Evolutionary conservation across 1,140 invertebrate species (phyloP), one percentile per base, ranked within the genome.

Genomic region (Philaenus spumarius): DNA sequence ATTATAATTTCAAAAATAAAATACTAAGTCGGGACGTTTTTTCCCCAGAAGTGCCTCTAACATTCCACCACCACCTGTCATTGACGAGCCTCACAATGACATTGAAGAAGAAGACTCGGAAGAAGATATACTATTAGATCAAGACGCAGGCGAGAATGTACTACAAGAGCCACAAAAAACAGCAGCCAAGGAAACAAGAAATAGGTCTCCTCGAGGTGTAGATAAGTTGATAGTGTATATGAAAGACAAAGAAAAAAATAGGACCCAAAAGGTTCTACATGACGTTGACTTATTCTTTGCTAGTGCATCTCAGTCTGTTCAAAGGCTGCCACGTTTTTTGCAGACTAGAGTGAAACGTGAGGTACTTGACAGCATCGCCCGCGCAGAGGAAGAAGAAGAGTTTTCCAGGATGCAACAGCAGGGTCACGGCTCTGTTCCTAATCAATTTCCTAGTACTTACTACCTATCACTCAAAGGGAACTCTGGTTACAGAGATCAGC

Each of bases 351-450:
- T 48, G 3, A 48, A 48, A 24, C 46, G 22, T 11, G 11, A 48
- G 7, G 46, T 48, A 48, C 11, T 48, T 19, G 22, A 48, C 22
- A 48, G 4, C 46, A 45, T 48, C 22, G 22, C 22, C 4, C 11
- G 22, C 3, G 46, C 46, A 20, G 46, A 48, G 22, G 46, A 48
- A 48, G 46, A 48, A 48, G 11, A 48, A 20, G 46, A 48, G 46
- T 48, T 48, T 20, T 48, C 22, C 6, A 48, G 22, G 42, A 45
- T 45, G 42, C 42, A 19, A 45, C 42, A 45, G 17, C 42, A 9
- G 42, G 42, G 42, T 45, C 42, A 9, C 9, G 17, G 42, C 42
- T 45, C 42, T 7, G 9, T 11, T 45, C 7, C 17, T 19, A 9
- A 9, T 45, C 42, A n/a, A n/a, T n/a, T n/a, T n/a, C n/a, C n/a